Evolutionary conservation across 1,140 invertebrate genomes (phyloP).

Genomic region (Bradysia coprophila): DNA sequence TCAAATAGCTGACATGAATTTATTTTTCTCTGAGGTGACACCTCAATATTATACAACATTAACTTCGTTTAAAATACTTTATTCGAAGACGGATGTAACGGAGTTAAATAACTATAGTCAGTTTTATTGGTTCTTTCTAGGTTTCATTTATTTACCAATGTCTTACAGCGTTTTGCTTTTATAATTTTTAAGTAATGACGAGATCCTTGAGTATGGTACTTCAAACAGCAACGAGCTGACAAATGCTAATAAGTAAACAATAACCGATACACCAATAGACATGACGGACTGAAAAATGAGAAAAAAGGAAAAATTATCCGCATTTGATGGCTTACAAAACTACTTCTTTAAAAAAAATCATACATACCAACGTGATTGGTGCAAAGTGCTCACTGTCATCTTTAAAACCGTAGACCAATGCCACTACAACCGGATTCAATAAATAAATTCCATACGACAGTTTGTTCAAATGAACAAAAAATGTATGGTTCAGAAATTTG

Average conservation of each 20-base stretch:
- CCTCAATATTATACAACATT: too few species aligned
- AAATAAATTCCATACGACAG: conserved; percentile 21
- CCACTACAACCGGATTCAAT: conserved; percentile 19
- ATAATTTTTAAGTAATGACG: too few species aligned
- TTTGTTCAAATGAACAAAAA: conserved; percentile 20
- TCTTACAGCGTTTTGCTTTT: too few species aligned
- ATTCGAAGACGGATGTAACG: too few species aligned
- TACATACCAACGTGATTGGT: conserved; percentile 18
- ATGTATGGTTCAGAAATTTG: conserved; percentile 13
- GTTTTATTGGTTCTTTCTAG: too few species aligned
- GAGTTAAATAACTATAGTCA: too few species aligned
- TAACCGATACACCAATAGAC: conserved; percentile 14
- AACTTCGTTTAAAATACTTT: too few species aligned
- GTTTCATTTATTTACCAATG: too few species aligned
- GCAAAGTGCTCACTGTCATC: conserved; percentile 15
- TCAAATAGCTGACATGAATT: too few species aligned
- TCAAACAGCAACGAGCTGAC: conserved; percentile 19
- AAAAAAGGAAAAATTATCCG: conserved; percentile 2
- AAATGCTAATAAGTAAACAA: conserved; percentile 16
- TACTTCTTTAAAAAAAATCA: too few species aligned
- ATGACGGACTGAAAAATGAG: conserved; percentile 11
- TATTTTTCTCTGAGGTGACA: too few species aligned
- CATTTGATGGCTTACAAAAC: conserved; percentile 2
- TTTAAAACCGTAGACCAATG: conserved; percentile 13
- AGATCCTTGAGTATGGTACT: conserved; percentile 20